Conservation (phyloP, 2,113 vertebrate genomes). For the Polyodon spathula region DNA sequence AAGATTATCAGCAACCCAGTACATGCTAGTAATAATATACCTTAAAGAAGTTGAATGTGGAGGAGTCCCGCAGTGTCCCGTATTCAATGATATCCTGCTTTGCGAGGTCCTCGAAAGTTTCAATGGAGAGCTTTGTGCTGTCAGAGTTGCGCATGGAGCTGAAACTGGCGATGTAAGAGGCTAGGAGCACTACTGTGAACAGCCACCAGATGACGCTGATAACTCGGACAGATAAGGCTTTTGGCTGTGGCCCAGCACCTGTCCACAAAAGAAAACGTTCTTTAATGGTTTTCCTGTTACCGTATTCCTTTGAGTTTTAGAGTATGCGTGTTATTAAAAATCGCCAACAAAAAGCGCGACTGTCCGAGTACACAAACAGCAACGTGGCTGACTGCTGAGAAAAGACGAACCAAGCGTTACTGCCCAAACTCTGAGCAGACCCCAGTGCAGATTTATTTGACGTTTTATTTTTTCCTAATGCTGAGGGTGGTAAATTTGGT, state of each 20-base stretch:
- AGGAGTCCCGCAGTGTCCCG: slow-evolving; percentile 64
- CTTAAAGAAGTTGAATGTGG: slow-evolving; percentile 72
- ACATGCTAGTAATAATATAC: slow-evolving; percentile 47
- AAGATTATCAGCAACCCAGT: too few relatives aligned
- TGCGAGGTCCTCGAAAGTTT: slow-evolving; percentile 75
- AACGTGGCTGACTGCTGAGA: too few relatives aligned
- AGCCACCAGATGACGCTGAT: slow-evolving; percentile 78
- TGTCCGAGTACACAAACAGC: too few relatives aligned
- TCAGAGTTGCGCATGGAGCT: slow-evolving; percentile 42
- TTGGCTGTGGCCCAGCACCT: slow-evolving; percentile 75
- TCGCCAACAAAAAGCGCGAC: too few relatives aligned
- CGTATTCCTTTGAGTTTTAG: too few relatives aligned
- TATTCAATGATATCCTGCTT: slow-evolving; percentile 71
- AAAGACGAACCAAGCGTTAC: too few relatives aligned
- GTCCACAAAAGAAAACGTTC: background rate
- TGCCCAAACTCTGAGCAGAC: too few relatives aligned
- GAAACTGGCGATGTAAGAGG: slow-evolving; percentile 69
- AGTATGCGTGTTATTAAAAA: too few relatives aligned
- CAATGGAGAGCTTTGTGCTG: slow-evolving; percentile 48
- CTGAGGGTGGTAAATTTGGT: too few relatives aligned
- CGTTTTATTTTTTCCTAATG: too few relatives aligned
- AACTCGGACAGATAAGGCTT: slow-evolving; percentile 60
- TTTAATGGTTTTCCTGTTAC: too few relatives aligned
- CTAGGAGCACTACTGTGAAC: slow-evolving; percentile 67
- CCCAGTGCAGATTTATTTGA: too few relatives aligned